Evolutionary conservation across 2,888 invertebrate species (phyloP).

Genomic region (Ichneumoninae sp.): DNA sequence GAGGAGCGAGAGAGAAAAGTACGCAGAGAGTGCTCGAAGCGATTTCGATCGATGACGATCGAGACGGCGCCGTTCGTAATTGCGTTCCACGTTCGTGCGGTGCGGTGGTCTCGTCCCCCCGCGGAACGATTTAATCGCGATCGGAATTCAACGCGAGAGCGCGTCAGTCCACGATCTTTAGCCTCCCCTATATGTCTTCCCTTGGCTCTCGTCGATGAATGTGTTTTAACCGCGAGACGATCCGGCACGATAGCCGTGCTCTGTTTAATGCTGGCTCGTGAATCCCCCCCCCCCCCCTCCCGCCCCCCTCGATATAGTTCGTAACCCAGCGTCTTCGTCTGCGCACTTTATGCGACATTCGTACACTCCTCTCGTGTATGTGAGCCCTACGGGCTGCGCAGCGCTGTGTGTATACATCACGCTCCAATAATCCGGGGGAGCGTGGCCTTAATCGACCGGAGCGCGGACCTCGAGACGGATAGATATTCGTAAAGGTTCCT

Average conservation of each 20-base stretch:
- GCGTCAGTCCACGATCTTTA: conserved; percentile 59
- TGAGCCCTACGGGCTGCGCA: neutral
- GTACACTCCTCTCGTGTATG: conserved; percentile 20
- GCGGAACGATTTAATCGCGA: conserved; percentile 67
- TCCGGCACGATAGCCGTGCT: conserved; percentile 7
- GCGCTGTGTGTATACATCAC: conserved; percentile 21
- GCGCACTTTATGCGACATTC: conserved; percentile 29
- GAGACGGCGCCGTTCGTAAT: conserved; percentile 69
- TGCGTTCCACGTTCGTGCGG: conserved; percentile 48
- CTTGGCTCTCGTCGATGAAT: conserved; percentile 44
- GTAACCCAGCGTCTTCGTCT: conserved; percentile 13
- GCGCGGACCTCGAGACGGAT: conserved; percentile 51
- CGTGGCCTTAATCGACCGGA: conserved; percentile 60
- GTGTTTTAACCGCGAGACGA: conserved; percentile 43
- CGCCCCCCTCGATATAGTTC: neutral
- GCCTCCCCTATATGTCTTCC: conserved; percentile 25
- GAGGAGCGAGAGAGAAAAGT: conserved; percentile 24
- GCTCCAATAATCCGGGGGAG: conserved; percentile 60
- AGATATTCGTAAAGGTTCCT: conserved; percentile 21
- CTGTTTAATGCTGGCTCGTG: conserved; percentile 6
- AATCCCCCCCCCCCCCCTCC: conserved; percentile 7
- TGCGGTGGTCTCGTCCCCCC: conserved; percentile 31
- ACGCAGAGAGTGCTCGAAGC: conserved; percentile 21
- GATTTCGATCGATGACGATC: conserved; percentile 68
- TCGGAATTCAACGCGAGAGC: conserved; percentile 64